phyloP scores from a whole-genome alignment of 2,888 invertebrate genomes.

The Limnephilus auricula region DNA sequence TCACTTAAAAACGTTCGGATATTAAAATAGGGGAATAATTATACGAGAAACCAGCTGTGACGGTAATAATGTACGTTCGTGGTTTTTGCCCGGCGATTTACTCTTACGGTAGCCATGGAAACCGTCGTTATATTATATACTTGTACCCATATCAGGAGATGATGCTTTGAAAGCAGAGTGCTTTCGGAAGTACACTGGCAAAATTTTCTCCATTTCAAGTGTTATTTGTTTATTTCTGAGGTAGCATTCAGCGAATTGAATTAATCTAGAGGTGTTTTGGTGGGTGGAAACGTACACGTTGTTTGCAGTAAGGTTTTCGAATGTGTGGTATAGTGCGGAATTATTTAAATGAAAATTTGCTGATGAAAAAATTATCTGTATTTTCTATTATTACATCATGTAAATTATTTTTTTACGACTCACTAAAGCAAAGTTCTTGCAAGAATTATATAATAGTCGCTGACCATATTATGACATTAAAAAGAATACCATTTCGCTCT shows the following conservation, averaged over 20 bases:
- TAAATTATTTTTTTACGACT: neutral
- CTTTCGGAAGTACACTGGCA: neutral
- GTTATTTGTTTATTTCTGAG: neutral
- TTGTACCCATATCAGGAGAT: neutral
- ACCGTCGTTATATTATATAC: neutral
- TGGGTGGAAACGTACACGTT: neutral
- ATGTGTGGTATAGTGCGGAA: neutral
- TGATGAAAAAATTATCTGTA: neutral
- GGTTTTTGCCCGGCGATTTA: conserved; percentile 2
- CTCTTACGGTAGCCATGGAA: neutral
- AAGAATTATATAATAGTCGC: neutral
- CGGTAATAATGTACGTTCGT: conserved; percentile 31
- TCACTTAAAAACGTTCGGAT: neutral
- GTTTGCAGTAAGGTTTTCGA: neutral
- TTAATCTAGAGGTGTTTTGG: neutral
- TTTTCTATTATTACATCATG: too few relatives aligned
- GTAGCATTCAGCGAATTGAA: neutral
- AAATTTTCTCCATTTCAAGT: neutral
- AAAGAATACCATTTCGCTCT: too few relatives aligned
- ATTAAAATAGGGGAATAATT: conserved; percentile 27
- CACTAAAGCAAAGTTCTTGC: neutral
- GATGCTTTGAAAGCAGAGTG: neutral
- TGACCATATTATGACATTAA: too few relatives aligned
- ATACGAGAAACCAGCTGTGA: conserved; percentile 34
- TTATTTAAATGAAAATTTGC: neutral